These are phyloP conservation scores for Nesoenas mayeri DNA, from an alignment of 2,113 vertebrate genomes.

Conservation along the genomic window DNA sequence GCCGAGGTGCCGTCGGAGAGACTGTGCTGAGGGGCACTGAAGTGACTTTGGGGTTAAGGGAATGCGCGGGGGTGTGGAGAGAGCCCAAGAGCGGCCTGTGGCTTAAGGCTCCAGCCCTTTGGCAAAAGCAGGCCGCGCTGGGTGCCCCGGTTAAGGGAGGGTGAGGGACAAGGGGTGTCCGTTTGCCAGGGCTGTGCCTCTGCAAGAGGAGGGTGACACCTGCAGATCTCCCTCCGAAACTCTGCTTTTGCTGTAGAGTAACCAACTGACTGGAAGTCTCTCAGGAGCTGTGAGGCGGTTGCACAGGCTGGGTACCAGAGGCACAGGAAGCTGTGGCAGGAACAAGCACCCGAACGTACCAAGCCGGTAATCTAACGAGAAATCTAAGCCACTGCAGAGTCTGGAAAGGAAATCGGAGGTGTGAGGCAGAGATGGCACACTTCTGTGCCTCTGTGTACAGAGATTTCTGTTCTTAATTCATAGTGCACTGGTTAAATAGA, in stretches of 20 bases:
- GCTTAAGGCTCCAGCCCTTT: not conserved
- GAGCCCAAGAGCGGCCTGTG: not conserved
- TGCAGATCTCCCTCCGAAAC: constrained; percentile 23
- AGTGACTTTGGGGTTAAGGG: not conserved
- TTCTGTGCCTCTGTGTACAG: not conserved
- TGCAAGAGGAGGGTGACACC: constrained; percentile 44
- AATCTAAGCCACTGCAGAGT: not conserved
- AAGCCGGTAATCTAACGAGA: not conserved
- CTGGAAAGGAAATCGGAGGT: not conserved
- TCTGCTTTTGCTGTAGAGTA: not conserved
- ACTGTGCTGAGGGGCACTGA: not conserved
- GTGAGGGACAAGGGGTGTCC: not conserved
- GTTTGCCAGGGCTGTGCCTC: not conserved
- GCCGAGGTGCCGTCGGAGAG: too few relatives aligned
- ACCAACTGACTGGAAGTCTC: not conserved
- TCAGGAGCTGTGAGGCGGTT: not conserved
- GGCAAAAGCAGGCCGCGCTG: not conserved
- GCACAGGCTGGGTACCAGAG: not conserved
- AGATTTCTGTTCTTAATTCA: not conserved
- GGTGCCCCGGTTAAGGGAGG: not conserved
- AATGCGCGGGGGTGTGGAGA: not conserved
- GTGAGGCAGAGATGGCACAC: not conserved
- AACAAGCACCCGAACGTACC: not conserved
- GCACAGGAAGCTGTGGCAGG: not conserved
- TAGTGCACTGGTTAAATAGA: not conserved